Base-by-base conservation (phyloP, 2,113 vertebrate genomes). In the Tichodroma muraria region DNA sequence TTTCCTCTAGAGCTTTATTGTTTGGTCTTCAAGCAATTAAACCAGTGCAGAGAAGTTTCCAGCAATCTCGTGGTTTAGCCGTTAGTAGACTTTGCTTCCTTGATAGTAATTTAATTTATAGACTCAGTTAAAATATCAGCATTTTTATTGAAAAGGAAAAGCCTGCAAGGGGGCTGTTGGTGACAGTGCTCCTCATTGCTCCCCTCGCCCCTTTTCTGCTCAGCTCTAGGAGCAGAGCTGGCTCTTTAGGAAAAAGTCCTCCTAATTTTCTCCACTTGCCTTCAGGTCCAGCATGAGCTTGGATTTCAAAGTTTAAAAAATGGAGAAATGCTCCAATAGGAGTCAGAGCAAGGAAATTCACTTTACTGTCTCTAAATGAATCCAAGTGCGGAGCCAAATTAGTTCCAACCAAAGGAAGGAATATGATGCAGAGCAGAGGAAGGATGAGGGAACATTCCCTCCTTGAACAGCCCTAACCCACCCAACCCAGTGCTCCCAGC, bases 1-100 rank as follows among this genome's bases (percentile, higher is more conserved):
- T 91, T 96, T 94, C 94, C 91, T 56, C 5, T 30, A 53, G n/a
- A 12, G 13, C 23, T 95, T 95, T 93, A 91, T 89, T 90, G 79
- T 80, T 77, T 65, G 31, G 35, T 30, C 82, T 70, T 68, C 71
- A 69, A 59, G 25, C 65, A 80, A 85, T 88, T 54, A 89, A 95
- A 85, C 15, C 13, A 68, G 7, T 13, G 20, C 9, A 31, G 60
- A 65, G 57, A 75, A 53, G 60, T 68, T 87, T 71, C 13, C 35
- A 68, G 30, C 68, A 77, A 27, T 49, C 80, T 92, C 68, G 68
- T 37, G 17, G 27, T 31, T 37, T 6, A 6, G 52, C 75, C 8
- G 45, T 63, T 91, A 85, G 31, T 21, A 35, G n/a, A 30, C 56
- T 94, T 88, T 85, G 59, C 91, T 94, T 84, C 50, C 75, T 95